Base-by-base conservation (phyloP, 1,140 invertebrate species). In the Rhizoglyphus robini region DNA sequence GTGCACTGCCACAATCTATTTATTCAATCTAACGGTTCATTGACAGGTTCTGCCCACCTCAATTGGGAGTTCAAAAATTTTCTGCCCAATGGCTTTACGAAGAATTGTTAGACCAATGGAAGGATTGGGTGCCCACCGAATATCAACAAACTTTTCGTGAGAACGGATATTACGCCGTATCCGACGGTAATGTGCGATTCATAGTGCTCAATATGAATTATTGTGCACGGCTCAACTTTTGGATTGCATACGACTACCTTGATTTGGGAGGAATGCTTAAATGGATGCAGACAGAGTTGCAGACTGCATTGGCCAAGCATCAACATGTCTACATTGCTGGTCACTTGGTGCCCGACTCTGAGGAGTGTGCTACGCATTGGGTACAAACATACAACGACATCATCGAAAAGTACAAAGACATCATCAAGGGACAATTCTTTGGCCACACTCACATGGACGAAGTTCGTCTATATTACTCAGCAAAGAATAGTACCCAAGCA, bases 1-100 rank as follows among this genome's bases (percentile, higher is more conserved):
- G 78, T 82, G 81, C 77, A 23, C 5, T 46, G 15, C 23, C 23
- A 46, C 15, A 46, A 18, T 41, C 18, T 18, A 54, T 20, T 11
- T 54, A 11, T 54, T 54, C 13, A 61, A 63, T 15, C 60, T 11
- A 63, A 5, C 60, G 85, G 85, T 87, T 76, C 49, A 60, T 46
- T 8, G 27, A 32, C 13, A 63, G 61, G 60, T 65, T 65, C 20
- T 48, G 23, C 36, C 76, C 75, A n/a, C 75, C 75, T 20, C 68
- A 68, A 5, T 74, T 67, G 54, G 68, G 75, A 18, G 70, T 34
- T 23, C 72, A 71, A 11, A 70, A 74, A 25, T 63, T 74, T 57
- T 73, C 73, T 27, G 72, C 73, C 8, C 34, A 66, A 54, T 79
- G 78, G 78, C 63, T 79, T 23, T 79, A 79, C 67, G 57, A 72